A percentile compares a stretch with the other conserved stretches of the same genome.
These are phyloP conservation scores for Dipus sagitta DNA, from an alignment of 2,797 vertebrate genomes.

Conservation along the genomic window DNA sequence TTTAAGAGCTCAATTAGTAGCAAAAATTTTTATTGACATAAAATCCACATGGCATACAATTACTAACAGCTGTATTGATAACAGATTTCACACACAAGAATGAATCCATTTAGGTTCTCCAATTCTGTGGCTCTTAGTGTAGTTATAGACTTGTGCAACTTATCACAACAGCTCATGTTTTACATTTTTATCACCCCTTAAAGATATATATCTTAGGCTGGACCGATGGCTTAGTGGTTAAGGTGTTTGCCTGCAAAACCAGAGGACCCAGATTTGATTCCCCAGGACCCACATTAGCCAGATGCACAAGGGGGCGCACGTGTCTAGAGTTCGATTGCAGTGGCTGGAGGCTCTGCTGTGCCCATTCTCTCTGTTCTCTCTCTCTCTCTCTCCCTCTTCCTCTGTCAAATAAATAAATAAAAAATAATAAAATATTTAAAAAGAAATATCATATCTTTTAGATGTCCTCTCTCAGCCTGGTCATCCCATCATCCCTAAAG, in stretches of 20 bases:
- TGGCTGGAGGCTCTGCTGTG: too few relatives aligned
- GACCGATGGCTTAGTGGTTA: too few relatives aligned
- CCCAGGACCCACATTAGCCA: too few relatives aligned
- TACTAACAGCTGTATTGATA: slow-evolving; percentile 5
- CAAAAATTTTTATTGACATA: background rate
- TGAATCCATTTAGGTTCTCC: background rate
- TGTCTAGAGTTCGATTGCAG: too few relatives aligned
- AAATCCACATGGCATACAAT: background rate
- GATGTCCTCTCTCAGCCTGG: background rate
- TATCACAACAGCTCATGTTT: background rate
- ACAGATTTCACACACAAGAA: background rate
- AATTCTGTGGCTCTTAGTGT: background rate
- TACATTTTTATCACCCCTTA: background rate
- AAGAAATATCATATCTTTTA: background rate
- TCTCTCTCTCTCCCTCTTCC: too few relatives aligned
- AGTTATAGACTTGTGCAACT: background rate
- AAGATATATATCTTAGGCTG: background rate
- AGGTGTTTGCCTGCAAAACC: too few relatives aligned
- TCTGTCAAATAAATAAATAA: too few relatives aligned
- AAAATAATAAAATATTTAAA: too few relatives aligned
- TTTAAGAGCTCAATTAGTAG: background rate
- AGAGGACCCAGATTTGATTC: too few relatives aligned
- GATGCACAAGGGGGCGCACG: too few relatives aligned
- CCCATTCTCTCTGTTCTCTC: too few relatives aligned
- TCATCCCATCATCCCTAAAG: background rate